Conservation (phyloP, 1,140 invertebrate genomes). For the Notospermus geniculatus region DNA sequence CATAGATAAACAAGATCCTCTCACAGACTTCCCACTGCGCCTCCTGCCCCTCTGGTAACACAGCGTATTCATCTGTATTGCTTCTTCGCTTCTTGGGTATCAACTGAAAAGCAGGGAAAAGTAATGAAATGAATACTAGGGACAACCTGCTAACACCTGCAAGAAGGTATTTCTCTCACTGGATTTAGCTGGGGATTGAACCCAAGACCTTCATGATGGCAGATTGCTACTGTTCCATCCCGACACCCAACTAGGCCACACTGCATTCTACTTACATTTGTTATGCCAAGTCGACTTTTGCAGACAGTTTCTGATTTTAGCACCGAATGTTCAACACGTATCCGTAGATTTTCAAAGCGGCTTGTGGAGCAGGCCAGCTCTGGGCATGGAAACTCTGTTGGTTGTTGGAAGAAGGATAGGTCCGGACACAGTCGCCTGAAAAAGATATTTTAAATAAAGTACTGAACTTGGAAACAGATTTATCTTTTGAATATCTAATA, state of each 20-base stretch:
- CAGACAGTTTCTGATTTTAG: conserved; percentile 85
- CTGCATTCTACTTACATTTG: conserved; percentile 77
- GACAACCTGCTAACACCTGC: no score
- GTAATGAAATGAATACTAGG: no score
- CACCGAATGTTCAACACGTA: conserved; percentile 80
- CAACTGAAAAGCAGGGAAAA: conserved; percentile 37
- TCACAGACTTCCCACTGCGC: conserved; percentile 87
- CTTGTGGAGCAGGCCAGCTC: conserved; percentile 35
- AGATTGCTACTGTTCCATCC: no score
- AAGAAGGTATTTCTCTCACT: no score
- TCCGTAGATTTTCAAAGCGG: conserved; percentile 67
- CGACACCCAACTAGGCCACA: no score
- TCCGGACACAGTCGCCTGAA: conserved; percentile 87
- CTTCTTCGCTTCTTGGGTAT: conserved; percentile 24
- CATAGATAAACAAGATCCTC: conserved; percentile 93
- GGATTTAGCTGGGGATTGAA: no score
- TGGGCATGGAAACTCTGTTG: conserved; percentile 73
- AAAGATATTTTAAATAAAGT: conserved; percentile 25
- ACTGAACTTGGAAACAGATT: no score
- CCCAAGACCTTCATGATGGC: no score
- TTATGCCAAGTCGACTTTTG: conserved; percentile 81
- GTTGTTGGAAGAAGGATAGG: conserved; percentile 94
- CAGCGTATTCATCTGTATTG: conserved; percentile 34
- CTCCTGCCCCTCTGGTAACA: conserved; percentile 50
- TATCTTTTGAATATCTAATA: no score